Percentiles rank a stretch among this genome's conserved stretches.
Conservation (phyloP, 2,113 vertebrate genomes). For the Microtus ochrogaster region DNA sequence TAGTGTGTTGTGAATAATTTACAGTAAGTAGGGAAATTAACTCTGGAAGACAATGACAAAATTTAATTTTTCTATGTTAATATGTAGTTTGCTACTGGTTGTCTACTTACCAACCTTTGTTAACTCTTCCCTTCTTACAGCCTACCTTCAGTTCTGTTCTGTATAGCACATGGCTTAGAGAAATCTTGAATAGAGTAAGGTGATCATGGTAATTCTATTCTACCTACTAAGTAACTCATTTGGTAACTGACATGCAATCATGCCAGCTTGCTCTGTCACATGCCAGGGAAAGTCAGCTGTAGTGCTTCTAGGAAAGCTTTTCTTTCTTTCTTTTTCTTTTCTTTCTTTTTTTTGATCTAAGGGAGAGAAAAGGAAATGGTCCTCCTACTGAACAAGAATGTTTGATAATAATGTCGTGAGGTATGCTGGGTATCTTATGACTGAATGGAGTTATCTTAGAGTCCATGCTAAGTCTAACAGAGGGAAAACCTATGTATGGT, state of each 20-base stretch:
- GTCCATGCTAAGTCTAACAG: not conserved
- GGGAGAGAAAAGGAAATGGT: not conserved
- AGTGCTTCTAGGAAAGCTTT: conserved; percentile 25
- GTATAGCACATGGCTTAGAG: not conserved
- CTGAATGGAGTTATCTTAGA: not conserved
- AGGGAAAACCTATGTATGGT: not conserved
- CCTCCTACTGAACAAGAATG: not conserved
- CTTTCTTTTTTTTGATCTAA: not conserved
- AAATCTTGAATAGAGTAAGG: not conserved
- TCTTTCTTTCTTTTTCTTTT: too few relatives aligned
- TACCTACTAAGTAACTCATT: not conserved
- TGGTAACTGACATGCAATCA: not conserved
- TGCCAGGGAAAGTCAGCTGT: not conserved
- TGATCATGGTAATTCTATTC: not conserved
- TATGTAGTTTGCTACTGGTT: not conserved
- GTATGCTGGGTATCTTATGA: not conserved
- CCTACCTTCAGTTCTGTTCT: not conserved
- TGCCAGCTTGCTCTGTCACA: not conserved
- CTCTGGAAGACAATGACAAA: conserved; percentile 12
- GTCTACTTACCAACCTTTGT: not conserved
- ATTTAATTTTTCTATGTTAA: conserved; percentile 13
- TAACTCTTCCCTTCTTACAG: not conserved
- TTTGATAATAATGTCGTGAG: not conserved
- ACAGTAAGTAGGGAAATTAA: conserved; percentile 41
- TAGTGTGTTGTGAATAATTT: conserved; percentile 8